Evolutionary conservation across 2,888 invertebrate genomes (phyloP).

Genomic region (Choristoneura rosaceana): DNA sequence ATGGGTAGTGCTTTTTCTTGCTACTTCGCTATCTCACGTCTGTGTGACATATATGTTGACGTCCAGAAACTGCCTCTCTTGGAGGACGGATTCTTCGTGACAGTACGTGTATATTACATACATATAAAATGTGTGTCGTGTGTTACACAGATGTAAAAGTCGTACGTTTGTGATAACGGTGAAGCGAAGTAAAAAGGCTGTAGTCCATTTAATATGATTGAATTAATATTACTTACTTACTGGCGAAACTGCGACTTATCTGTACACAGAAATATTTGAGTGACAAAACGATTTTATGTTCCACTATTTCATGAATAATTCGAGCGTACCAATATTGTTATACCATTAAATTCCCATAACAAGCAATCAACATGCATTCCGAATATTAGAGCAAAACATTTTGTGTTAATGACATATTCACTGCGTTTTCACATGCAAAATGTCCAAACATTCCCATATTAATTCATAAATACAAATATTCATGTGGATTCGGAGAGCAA

Average conservation of each 20-base stretch:
- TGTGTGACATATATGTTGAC: too few relatives aligned
- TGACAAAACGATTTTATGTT: neutral
- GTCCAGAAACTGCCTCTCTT: too few relatives aligned
- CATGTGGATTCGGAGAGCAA: slow-evolving; percentile 37
- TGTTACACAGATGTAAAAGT: too few relatives aligned
- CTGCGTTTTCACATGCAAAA: slow-evolving; percentile 5
- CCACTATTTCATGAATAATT: neutral
- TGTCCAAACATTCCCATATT: slow-evolving; percentile 9
- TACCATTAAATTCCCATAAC: slow-evolving; percentile 21
- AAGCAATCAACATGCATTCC: neutral
- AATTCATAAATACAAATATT: slow-evolving; percentile 16
- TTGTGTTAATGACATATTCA: slow-evolving; percentile 5
- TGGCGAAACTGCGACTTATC: neutral
- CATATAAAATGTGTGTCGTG: too few relatives aligned
- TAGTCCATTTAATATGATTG: neutral
- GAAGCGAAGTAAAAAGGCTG: neutral
- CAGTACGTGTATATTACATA: too few relatives aligned
- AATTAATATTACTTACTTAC: neutral
- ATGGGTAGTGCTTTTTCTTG: too few relatives aligned
- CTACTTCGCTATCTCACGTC: too few relatives aligned
- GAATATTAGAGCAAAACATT: slow-evolving; percentile 27
- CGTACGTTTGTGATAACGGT: too few relatives aligned
- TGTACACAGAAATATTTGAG: neutral
- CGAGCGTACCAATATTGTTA: slow-evolving; percentile 6
- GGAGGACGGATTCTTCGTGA: too few relatives aligned